Conservation (phyloP, 2,113 vertebrate genomes). For the Petroica traversi region DNA sequence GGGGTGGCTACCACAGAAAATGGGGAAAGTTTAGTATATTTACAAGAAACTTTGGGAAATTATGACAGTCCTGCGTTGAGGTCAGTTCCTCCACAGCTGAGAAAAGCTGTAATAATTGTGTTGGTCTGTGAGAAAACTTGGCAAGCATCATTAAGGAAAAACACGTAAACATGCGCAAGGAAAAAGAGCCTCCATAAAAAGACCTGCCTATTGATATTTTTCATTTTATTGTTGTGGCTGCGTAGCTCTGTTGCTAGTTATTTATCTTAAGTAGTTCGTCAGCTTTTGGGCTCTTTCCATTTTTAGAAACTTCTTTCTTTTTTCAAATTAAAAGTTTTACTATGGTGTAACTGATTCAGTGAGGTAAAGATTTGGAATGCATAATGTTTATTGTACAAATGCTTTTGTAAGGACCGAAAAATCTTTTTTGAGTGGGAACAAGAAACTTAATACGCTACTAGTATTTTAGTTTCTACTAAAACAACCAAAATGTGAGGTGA, state of each 20-base stretch:
- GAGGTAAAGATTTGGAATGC: neutral
- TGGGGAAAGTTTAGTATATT: neutral
- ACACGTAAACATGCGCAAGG: neutral
- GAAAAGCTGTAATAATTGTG: neutral
- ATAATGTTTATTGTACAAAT: neutral
- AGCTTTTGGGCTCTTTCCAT: neutral
- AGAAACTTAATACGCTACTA: neutral
- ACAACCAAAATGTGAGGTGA: neutral
- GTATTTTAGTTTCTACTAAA: neutral
- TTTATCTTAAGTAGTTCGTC: neutral
- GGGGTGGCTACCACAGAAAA: neutral
- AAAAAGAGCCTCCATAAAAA: constrained; percentile 2
- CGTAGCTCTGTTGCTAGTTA: neutral
- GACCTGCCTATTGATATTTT: neutral
- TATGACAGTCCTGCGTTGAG: neutral
- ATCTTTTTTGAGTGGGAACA: neutral
- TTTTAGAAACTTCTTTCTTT: neutral
- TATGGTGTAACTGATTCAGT: neutral
- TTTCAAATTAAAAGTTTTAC: neutral
- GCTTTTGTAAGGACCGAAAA: neutral
- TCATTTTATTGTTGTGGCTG: neutral
- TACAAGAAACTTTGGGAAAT: neutral
- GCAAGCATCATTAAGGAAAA: neutral
- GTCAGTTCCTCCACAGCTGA: neutral
- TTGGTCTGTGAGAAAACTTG: constrained; percentile 20